These are phyloP conservation scores for Cotesia vestalis DNA, from an alignment of 1,140 invertebrate species.

Conservation along the genomic window DNA sequence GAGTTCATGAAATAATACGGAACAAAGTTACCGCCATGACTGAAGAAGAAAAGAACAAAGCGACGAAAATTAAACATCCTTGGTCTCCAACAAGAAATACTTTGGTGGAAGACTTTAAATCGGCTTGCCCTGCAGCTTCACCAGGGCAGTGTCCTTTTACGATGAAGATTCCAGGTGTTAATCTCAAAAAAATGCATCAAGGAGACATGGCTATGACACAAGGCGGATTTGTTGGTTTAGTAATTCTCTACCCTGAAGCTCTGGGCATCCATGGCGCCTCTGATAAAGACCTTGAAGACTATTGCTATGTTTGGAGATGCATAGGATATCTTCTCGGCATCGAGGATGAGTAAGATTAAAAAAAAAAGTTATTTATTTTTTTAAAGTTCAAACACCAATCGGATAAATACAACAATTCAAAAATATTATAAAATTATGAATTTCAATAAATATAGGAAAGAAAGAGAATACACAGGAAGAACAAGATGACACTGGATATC, in stretches of 20 bases:
- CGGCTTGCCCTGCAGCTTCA: slow-evolving; percentile 41
- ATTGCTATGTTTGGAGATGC: slow-evolving; percentile 82
- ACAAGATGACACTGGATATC: no score
- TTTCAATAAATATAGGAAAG: no score
- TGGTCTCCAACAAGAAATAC: slow-evolving; percentile 57
- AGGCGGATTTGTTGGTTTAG: slow-evolving; percentile 81
- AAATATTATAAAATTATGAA: no score
- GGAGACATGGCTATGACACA: slow-evolving; percentile 82
- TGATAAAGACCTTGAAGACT: slow-evolving; percentile 74
- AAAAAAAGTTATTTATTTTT: not conserved
- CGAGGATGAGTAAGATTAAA: slow-evolving; percentile 72
- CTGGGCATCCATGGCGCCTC: slow-evolving; percentile 70
- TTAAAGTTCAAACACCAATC: not conserved
- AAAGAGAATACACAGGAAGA: no score
- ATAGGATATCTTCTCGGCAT: slow-evolving; percentile 82
- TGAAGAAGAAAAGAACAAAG: slow-evolving; percentile 42
- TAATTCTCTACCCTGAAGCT: slow-evolving; percentile 70
- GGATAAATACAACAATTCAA: no score
- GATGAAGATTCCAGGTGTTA: slow-evolving; percentile 62
- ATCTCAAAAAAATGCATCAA: slow-evolving; percentile 69
- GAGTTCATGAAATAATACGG: slow-evolving; percentile 60
- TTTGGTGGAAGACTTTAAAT: slow-evolving; percentile 42
- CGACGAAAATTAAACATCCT: slow-evolving; percentile 57
- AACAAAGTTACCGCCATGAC: slow-evolving; percentile 45
- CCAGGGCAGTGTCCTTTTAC: slow-evolving; percentile 54